phyloP scores from a whole-genome alignment of 2,797 vertebrate genomes.

The Catamblyrhynchus diadema region DNA sequence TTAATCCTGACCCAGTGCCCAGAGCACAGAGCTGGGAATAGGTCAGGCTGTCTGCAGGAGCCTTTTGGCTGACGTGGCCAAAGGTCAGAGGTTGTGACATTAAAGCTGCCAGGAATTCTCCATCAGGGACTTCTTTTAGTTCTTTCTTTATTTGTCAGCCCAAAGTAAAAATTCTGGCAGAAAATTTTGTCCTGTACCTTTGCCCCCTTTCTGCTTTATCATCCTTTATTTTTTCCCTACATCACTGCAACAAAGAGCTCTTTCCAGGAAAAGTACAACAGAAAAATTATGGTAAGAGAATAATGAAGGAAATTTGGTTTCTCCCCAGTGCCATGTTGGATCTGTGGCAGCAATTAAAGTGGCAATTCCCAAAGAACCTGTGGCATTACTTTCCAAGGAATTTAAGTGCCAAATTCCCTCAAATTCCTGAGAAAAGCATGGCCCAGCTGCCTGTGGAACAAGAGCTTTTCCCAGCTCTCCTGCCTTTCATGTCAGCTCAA shows the following conservation, averaged over 20 bases:
- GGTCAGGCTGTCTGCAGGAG: neutral
- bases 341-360: neutral
- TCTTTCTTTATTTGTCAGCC: neutral
- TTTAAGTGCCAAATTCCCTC: neutral
- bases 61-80: neutral
- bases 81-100: slow-evolving; percentile 1
- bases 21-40: neutral
- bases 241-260: neutral
- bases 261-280: neutral
- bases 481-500: neutral
- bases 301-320: neutral
- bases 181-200: neutral
- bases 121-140: neutral
- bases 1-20: neutral
- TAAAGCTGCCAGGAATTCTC: neutral
- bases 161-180: neutral
- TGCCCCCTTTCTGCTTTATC: neutral
- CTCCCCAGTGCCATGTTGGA: neutral
- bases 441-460: neutral
- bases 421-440: neutral
- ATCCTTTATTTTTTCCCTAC: neutral
- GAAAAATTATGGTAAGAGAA: neutral
- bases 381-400: neutral
- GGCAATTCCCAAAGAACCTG: neutral
- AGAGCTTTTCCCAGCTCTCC: neutral